These are phyloP conservation scores for Hybos culiciformis DNA, from an alignment of 2,888 invertebrate species.

Conservation along the genomic window DNA sequence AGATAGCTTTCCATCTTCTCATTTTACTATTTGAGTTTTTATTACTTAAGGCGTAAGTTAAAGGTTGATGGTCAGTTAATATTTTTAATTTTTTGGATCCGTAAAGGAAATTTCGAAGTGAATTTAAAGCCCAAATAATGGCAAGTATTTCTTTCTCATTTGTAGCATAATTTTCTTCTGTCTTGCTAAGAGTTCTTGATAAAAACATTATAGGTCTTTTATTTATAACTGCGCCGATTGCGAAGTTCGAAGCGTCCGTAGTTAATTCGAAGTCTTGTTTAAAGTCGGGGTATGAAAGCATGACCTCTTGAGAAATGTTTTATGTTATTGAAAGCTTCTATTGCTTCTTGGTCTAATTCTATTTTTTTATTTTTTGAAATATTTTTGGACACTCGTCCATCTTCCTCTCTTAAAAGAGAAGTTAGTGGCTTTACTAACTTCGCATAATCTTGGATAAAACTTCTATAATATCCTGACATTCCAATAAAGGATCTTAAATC, in stretches of 20 bases:
- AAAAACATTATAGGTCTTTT: constrained; percentile 4
- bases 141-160: constrained; percentile 10
- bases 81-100: constrained; percentile 8
- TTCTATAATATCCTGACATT: constrained; percentile 15
- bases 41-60: constrained; percentile 6
- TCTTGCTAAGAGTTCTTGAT: constrained; percentile 3
- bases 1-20: constrained; percentile 8
- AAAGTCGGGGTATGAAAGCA: constrained; percentile 3
- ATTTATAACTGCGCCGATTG: constrained; percentile 1
- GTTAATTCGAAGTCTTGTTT: constrained; percentile 7
- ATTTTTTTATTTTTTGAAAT: constrained; percentile 4
- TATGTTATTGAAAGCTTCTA: constrained; percentile 2
- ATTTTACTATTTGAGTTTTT: constrained; percentile 7
- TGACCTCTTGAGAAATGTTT: constrained; percentile 4
- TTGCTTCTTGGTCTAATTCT: neutral
- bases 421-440: constrained; percentile 15
- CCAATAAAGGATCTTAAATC: constrained; percentile 14
- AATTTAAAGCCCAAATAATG: constrained; percentile 5
- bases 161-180: constrained; percentile 9
- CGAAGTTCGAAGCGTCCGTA: constrained; percentile 7
- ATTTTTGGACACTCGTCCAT: constrained; percentile 9
- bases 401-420: constrained; percentile 13
- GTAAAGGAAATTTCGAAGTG: constrained; percentile 8
- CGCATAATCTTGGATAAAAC: constrained; percentile 15
- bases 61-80: constrained; percentile 11